Evolutionary conservation across 2,888 invertebrate species (phyloP).

Genomic region (Orgyia antiqua): DNA sequence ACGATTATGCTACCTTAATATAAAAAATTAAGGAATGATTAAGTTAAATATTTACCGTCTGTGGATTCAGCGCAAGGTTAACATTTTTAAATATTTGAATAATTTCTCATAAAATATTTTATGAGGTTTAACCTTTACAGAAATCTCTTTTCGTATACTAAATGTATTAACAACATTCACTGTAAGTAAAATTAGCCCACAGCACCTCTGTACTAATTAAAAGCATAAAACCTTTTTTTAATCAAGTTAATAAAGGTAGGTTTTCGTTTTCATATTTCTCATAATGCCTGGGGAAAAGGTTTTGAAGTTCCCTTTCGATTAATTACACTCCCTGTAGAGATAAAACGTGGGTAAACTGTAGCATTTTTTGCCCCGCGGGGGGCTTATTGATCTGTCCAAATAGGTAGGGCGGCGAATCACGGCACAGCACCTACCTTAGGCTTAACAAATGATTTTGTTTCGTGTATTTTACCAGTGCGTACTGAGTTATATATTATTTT

Average conservation of each 20-base stretch:
- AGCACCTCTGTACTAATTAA: constrained; percentile 9
- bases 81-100: too few relatives aligned
- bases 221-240: constrained; percentile 14
- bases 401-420: constrained; percentile 32
- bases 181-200: background rate
- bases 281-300: constrained; percentile 34
- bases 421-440: constrained; percentile 12
- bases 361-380: constrained; percentile 43
- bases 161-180: background rate
- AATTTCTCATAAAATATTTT: too few relatives aligned
- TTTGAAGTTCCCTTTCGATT: constrained; percentile 49
- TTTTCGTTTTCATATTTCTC: constrained; percentile 36
- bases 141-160: too few relatives aligned
- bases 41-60: too few relatives aligned
- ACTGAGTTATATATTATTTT: too few relatives aligned
- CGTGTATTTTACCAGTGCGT: constrained; percentile 13
- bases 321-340: constrained; percentile 47
- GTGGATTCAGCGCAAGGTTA: too few relatives aligned
- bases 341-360: constrained; percentile 35
- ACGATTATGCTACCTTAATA: too few relatives aligned
- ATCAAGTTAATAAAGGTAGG: constrained; percentile 17
- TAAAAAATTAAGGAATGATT: too few relatives aligned
- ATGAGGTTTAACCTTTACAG: too few relatives aligned
- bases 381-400: constrained; percentile 41
- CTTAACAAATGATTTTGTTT: constrained; percentile 20